phyloP scores from a whole-genome alignment of 2,888 invertebrate genomes.

The Tetragonisca angustula region DNA sequence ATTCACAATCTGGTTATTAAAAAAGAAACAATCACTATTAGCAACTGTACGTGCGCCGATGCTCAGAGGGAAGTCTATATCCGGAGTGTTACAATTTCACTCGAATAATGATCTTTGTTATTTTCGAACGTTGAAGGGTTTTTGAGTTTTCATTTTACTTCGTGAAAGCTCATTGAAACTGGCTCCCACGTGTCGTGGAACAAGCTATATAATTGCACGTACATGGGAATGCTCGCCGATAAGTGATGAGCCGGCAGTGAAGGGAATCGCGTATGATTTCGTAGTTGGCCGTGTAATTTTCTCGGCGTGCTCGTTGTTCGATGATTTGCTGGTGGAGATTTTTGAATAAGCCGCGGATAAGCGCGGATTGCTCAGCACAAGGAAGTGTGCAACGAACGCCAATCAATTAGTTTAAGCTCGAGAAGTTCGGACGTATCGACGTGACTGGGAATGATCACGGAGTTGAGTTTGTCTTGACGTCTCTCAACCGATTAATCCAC shows the following conservation, averaged over 20 bases:
- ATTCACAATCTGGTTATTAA: too few relatives aligned
- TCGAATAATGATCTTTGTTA: not conserved
- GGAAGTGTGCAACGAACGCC: conserved; percentile 7
- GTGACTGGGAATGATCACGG: too few relatives aligned
- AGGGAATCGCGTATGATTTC: conserved; percentile 13
- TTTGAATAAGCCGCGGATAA: conserved; percentile 13
- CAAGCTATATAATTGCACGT: not conserved
- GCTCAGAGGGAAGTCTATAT: too few relatives aligned
- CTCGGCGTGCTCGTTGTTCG: conserved; percentile 19
- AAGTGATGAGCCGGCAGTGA: conserved; percentile 22
- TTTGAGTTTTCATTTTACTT: not conserved
- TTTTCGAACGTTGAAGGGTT: not conserved
- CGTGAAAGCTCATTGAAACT: too few relatives aligned
- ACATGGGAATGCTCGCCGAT: not conserved
- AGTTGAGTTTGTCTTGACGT: not conserved
- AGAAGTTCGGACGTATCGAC: not conserved
- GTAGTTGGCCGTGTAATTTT: conserved; percentile 16
- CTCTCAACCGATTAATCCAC: not conserved
- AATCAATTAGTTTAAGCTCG: conserved; percentile 29
- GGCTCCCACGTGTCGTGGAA: not conserved
- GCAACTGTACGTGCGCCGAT: not conserved
- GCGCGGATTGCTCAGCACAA: conserved; percentile 5
- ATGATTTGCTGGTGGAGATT: conserved; percentile 19
- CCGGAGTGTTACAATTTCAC: not conserved
- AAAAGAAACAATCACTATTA: not conserved